phyloP scores from a whole-genome alignment of 2,888 invertebrate genomes.

The Nysson spinosus region DNA sequence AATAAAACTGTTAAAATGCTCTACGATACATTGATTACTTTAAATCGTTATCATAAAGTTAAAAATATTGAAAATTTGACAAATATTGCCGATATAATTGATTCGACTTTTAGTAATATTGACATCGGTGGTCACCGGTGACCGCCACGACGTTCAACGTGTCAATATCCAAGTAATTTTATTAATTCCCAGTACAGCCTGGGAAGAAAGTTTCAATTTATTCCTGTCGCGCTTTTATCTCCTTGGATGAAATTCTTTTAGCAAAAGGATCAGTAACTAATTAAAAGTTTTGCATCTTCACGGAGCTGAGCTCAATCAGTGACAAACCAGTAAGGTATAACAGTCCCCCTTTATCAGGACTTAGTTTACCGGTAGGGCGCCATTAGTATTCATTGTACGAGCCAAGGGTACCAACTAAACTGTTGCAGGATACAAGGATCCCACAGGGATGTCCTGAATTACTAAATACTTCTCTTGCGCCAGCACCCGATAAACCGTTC shows the following conservation, averaged over 20 bases:
- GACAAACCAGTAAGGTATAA: constrained; percentile 39
- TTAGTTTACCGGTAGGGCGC: constrained; percentile 20
- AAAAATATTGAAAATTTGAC: too few relatives aligned
- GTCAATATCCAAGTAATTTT: too few relatives aligned
- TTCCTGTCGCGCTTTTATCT: constrained; percentile 40
- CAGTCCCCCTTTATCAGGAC: constrained; percentile 46
- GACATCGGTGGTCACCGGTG: too few relatives aligned
- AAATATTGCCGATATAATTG: too few relatives aligned
- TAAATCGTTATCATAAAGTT: too few relatives aligned
- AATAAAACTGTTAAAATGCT: too few relatives aligned
- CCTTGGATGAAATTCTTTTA: constrained; percentile 42
- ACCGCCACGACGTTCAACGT: too few relatives aligned
- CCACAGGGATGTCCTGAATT: constrained; percentile 24
- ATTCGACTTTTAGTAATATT: too few relatives aligned
- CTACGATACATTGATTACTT: too few relatives aligned
- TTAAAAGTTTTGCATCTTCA: constrained; percentile 64
- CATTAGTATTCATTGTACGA: constrained; percentile 54
- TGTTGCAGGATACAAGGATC: constrained; percentile 23
- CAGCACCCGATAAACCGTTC: constrained; percentile 16
- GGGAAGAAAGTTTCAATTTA: constrained; percentile 52
- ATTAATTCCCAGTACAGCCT: constrained; percentile 10
- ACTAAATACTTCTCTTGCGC: constrained; percentile 21
- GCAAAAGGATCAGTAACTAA: constrained; percentile 65
- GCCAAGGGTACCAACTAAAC: constrained; percentile 25
- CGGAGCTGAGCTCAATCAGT: constrained; percentile 27